These are phyloP conservation scores for Dolichallabes microphthalmus DNA, from an alignment of 2,113 vertebrate species.

Conservation along the genomic window DNA sequence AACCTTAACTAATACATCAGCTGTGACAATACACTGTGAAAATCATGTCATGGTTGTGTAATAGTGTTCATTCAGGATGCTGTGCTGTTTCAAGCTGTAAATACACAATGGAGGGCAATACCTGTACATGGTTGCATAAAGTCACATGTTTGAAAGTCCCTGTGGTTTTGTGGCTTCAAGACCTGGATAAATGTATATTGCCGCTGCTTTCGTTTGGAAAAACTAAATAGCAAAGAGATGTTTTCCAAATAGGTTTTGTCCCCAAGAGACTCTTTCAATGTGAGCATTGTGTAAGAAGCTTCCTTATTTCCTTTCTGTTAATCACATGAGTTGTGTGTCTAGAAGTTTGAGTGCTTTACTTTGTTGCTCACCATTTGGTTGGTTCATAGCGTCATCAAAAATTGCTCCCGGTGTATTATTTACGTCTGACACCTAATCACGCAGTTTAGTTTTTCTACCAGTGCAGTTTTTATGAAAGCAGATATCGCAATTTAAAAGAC, in stretches of 20 bases:
- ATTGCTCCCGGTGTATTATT: neutral
- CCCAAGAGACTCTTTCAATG: too few relatives aligned
- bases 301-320: too few relatives aligned
- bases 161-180: neutral
- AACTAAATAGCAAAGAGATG: neutral
- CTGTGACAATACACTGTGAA: neutral
- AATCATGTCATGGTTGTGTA: neutral
- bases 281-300: neutral
- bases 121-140: neutral
- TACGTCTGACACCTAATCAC: neutral
- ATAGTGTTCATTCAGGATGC: neutral
- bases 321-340: neutral
- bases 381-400: neutral
- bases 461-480: neutral
- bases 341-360: neutral
- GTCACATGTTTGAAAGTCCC: neutral
- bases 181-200: neutral
- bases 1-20: neutral
- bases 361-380: neutral
- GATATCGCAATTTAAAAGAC: neutral
- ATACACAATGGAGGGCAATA: neutral
- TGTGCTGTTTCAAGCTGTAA: neutral
- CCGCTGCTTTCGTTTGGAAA: neutral
- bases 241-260: neutral
- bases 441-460: neutral